These are phyloP conservation scores for Glossosoma conforme DNA, from an alignment of 1,140 invertebrate genomes.

Conservation along the genomic window DNA sequence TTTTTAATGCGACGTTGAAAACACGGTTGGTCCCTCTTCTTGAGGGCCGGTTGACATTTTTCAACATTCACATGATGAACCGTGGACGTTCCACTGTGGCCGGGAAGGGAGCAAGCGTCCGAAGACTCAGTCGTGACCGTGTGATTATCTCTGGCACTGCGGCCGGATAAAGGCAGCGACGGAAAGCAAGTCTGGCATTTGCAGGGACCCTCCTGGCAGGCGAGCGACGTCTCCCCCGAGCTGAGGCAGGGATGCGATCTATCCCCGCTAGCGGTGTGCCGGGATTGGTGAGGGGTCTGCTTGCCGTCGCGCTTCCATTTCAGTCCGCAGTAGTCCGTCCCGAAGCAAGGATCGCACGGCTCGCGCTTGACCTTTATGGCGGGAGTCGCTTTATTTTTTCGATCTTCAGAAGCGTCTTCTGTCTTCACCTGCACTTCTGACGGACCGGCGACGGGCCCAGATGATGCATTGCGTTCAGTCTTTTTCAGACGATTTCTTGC, in stretches of 20 bases:
- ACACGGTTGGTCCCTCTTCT: too few relatives aligned
- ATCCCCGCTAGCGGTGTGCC: not conserved
- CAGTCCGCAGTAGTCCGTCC: slow-evolving; percentile 7
- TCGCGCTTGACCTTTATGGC: slow-evolving; percentile 11
- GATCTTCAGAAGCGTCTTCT: too few relatives aligned
- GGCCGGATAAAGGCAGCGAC: slow-evolving; percentile 13
- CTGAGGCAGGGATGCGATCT: slow-evolving; percentile 7
- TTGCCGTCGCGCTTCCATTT: slow-evolving; percentile 12
- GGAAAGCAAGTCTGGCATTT: slow-evolving; percentile 26
- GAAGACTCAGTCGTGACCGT: not conserved
- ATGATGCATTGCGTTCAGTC: not conserved
- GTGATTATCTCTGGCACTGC: slow-evolving; percentile 3
- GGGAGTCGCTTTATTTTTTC: not conserved
- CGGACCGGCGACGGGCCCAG: not conserved
- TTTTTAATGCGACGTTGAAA: too few relatives aligned
- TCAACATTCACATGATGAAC: too few relatives aligned
- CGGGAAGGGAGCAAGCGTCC: slow-evolving; percentile 5
- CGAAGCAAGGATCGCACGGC: not conserved
- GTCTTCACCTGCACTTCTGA: slow-evolving; percentile 9
- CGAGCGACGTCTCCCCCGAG: not conserved
- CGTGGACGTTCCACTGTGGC: not conserved
- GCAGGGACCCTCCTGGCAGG: slow-evolving; percentile 18
- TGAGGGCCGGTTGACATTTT: too few relatives aligned
- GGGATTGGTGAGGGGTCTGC: not conserved
- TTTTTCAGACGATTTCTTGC: slow-evolving; percentile 6